phyloP scores from a whole-genome alignment of 1,140 invertebrate species.

The Watersipora subatra region DNA sequence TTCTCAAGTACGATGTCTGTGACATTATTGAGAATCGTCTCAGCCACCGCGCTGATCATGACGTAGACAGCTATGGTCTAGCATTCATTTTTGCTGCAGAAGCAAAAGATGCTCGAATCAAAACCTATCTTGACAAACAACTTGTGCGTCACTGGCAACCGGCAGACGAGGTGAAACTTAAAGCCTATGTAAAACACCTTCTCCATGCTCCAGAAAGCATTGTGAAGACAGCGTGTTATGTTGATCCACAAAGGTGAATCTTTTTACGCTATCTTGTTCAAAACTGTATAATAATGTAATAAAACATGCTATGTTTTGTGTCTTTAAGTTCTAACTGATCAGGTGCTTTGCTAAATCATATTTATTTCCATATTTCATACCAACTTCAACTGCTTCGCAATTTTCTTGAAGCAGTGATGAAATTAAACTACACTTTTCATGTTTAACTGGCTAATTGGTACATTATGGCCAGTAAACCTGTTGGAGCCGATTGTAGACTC shows the following conservation, averaged over 20 bases:
- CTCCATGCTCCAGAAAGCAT: not conserved
- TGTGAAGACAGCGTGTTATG: not conserved
- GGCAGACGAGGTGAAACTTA: not conserved
- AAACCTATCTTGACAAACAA: not conserved
- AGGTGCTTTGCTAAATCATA: too few relatives aligned
- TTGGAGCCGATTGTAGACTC: too few relatives aligned
- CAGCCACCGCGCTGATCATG: slow-evolving; percentile 12
- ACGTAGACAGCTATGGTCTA: not conserved
- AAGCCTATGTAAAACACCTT: not conserved
- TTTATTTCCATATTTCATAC: too few relatives aligned
- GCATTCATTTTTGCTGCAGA: not conserved
- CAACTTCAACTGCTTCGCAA: too few relatives aligned
- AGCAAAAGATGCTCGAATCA: not conserved
- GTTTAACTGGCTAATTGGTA: too few relatives aligned
- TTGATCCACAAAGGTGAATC: not conserved
- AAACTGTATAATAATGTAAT: too few relatives aligned
- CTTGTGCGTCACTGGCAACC: not conserved
- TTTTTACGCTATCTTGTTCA: too few relatives aligned
- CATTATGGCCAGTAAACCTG: too few relatives aligned
- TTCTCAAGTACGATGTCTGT: slow-evolving; percentile 21
- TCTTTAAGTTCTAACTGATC: too few relatives aligned
- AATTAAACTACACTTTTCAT: too few relatives aligned
- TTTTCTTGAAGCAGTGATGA: too few relatives aligned
- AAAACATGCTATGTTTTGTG: too few relatives aligned
- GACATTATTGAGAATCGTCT: slow-evolving; percentile 20